A percentile compares a stretch with the other conserved stretches of the same genome.
phyloP scores from a whole-genome alignment of 2,888 invertebrate genomes.

The Oxycera nigricornis region DNA sequence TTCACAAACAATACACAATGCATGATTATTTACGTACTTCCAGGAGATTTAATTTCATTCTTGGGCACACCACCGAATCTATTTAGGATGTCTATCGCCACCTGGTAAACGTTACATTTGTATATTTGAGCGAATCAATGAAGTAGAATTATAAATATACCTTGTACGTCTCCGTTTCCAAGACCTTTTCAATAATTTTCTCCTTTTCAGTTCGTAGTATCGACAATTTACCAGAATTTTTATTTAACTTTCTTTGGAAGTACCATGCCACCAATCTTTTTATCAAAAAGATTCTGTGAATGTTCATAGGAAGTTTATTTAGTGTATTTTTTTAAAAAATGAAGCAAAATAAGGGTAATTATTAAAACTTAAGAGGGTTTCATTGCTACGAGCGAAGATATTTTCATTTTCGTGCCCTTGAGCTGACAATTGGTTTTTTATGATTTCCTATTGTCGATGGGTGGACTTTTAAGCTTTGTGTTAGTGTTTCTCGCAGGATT shows the following conservation, averaged over 20 bases:
- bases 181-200: constrained; percentile 91
- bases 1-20: neutral
- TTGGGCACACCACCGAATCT: constrained; percentile 58
- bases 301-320: neutral
- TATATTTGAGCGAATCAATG: neutral
- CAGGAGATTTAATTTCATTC: constrained; percentile 48
- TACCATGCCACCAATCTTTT: constrained; percentile 87
- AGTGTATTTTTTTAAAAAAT: too few species aligned
- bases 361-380: too few species aligned
- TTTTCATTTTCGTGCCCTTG: neutral
- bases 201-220: constrained; percentile 82
- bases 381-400: too few species aligned
- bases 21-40: constrained; percentile 31
- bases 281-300: constrained; percentile 74
- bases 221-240: constrained; percentile 76
- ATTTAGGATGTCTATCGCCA: constrained; percentile 59
- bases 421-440: too few species aligned
- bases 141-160: constrained; percentile 59
- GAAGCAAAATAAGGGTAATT: too few species aligned
- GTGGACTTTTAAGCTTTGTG: too few species aligned
- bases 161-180: constrained; percentile 98
- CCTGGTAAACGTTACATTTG: constrained; percentile 49
- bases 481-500: too few species aligned
- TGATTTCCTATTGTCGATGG: too few species aligned
- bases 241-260: constrained; percentile 80